Evolutionary conservation across 1,140 invertebrate genomes (phyloP), one percentile per base, ranked within the genome.

Genomic region (Solenopsis fugax): DNA sequence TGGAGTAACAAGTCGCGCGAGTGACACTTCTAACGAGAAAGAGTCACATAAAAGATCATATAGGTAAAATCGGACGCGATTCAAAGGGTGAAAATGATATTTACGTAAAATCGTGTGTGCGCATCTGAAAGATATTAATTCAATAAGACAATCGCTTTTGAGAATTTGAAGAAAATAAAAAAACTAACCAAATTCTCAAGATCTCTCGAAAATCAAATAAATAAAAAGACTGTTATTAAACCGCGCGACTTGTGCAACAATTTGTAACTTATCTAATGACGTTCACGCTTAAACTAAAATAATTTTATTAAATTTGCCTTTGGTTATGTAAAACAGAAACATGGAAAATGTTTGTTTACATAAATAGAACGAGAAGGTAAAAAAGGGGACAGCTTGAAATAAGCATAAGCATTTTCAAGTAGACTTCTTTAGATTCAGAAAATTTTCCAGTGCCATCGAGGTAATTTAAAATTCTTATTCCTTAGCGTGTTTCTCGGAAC

Each of bases 11-110:
- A 67, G 34, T 41, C 41, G 48, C 18, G 37, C 24, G 41, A 37
- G 18, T 81, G 18, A 77, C 75, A 56, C 18, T 24, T 41, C 21
- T 65, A 81, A 69, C 1, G 21, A 45, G n/a, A 50, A 71, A 56
- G 5, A 62, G 16, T 78, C 21, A 58, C 10, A 16, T 50, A 48
- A 45, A 54, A 2, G 45, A 18, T 45, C 9, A 16, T 45, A 12
- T 21, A 16, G 16, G 6, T 13, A 37, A 72, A 71, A 1, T 41
- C 12, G 73, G 45, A 58, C 2, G 41, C 41, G 2, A 69, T 0
- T 5, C 1, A 29, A 18, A 7, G n/a, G 9, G 18, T 41, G 2
- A 12, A n/a, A 21, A 58, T 21, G 21, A 18, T 65, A 81, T 56
- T 48, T 52, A 41, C 9, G 7, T 24, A 13, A 34, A 48, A 24